Percentiles rank a stretch among this genome's conserved stretches.
Evolutionary conservation across 2,797 vertebrate species (phyloP).

Genomic region (Natrix natrix): DNA sequence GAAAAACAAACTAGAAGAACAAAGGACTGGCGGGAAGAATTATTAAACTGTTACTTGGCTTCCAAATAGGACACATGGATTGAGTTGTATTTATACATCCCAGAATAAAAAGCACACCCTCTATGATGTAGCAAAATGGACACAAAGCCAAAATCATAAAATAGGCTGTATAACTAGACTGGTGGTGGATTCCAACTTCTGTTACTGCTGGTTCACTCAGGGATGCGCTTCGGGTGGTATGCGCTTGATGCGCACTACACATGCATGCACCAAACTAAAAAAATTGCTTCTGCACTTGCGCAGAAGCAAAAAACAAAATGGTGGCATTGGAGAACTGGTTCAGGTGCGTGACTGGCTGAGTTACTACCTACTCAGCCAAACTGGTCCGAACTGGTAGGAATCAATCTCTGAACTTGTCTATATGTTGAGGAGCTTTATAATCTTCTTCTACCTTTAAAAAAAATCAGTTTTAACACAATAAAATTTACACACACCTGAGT

Average conservation of each 20-base stretch:
- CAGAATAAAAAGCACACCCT: not conserved
- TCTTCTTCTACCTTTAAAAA: not conserved
- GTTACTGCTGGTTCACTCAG: no score
- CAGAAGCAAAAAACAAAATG: no score
- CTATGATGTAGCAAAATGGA: not conserved
- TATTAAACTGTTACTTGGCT: not conserved
- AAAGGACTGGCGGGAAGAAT: not conserved
- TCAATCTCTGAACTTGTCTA: not conserved
- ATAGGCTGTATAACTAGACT: not conserved
- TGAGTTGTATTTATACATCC: not conserved
- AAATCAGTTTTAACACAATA: not conserved
- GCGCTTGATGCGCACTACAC: no score
- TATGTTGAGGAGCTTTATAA: not conserved
- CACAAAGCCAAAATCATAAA: not conserved
- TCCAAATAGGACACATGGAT: not conserved
- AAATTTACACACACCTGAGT: not conserved
- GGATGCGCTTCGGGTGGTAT: no score
- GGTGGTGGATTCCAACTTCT: no score
- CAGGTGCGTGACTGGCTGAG: no score
- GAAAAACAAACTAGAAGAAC: not conserved
- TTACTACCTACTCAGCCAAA: no score
- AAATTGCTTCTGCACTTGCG: no score
- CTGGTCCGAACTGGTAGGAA: no score
- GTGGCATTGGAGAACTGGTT: no score
- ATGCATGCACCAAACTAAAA: no score